Base-by-base conservation (phyloP, 2,888 invertebrate genomes). In the Apotomis capreana region DNA sequence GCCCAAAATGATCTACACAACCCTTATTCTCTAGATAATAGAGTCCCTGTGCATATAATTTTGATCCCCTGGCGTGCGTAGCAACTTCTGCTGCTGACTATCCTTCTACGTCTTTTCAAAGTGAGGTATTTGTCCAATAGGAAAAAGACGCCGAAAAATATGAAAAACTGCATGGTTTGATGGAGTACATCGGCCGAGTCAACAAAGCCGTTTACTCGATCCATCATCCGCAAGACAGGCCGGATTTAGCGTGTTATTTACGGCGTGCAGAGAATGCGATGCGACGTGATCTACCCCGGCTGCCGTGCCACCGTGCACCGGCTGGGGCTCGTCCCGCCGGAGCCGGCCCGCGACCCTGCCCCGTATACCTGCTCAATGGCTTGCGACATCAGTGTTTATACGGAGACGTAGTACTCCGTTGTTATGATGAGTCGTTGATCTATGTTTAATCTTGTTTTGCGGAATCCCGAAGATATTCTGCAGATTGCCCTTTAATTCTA, bases 331-430 rank as follows among this genome's bases (percentile, higher is more conserved):
- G 61, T 67, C 67, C 62, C 44, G 26, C 26, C 26, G 26, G 26
- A 26, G 26, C 26, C 26, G 26, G 26, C 26, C 68, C 36, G 13
- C 57, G 73, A 58, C 67, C 68, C 71, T 68, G 58, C 36, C 68
- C 74, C 55, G 71, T 55, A 68, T 68, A 54, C 70, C 73, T 49
- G 9, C 63, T 62, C 61, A 60, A 9, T 52, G 61, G 59, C 46
- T 69, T 73, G 60, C 73, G 69, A 57, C 69, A 65, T 51, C 62
- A n/a, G 26, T 26, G 59, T 40, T 58, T 26, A 26, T 26, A 26
- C 26, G 2, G 26, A 26, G 26, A 26, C 26, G 36, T 70, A 65
- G 59, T 70, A 70, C 44, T 49, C 60, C 60, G 54, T 52, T 40
- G 52, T 73, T 59, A 60, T 59, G 26, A 51, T 37, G 40, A 6